These are phyloP conservation scores for Amorpha juglandis DNA, from an alignment of 2,888 invertebrate species.

Conservation along the genomic window DNA sequence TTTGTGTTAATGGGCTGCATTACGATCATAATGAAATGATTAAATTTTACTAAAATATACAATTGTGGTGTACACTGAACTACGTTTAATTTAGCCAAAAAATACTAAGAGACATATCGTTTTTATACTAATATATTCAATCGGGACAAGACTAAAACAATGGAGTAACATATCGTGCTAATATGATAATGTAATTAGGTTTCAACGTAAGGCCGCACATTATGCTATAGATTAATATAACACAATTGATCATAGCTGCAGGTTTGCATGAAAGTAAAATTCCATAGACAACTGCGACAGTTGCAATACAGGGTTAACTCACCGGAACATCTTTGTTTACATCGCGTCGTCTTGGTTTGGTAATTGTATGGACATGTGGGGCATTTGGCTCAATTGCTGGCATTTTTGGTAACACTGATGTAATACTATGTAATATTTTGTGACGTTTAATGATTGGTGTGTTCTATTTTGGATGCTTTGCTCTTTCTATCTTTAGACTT, in stretches of 20 bases:
- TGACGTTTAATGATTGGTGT: not conserved
- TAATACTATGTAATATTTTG: conserved; percentile 41
- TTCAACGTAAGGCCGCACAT: too few relatives aligned
- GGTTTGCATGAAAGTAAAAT: conserved; percentile 2
- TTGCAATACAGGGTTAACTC: conserved; percentile 39
- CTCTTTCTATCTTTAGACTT: too few relatives aligned
- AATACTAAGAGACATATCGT: too few relatives aligned
- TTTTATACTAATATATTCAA: too few relatives aligned
- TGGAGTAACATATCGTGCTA: too few relatives aligned
- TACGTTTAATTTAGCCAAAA: too few relatives aligned
- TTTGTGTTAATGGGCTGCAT: not conserved
- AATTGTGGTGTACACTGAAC: too few relatives aligned
- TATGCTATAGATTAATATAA: too few relatives aligned
- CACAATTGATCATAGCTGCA: not conserved
- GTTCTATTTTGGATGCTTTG: not conserved
- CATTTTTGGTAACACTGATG: conserved; percentile 50
- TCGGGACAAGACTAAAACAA: too few relatives aligned
- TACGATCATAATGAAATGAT: not conserved
- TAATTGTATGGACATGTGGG: conserved; percentile 48
- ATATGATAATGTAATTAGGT: too few relatives aligned
- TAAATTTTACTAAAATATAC: not conserved
- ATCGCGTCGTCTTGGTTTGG: conserved; percentile 53
- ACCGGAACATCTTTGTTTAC: conserved; percentile 65
- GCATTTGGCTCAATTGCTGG: conserved; percentile 32
- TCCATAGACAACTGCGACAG: not conserved